Evolutionary conservation across 53 echinoderm and acorn worm species (phyloP).

Genomic region (Temnopleurus reevesii): DNA sequence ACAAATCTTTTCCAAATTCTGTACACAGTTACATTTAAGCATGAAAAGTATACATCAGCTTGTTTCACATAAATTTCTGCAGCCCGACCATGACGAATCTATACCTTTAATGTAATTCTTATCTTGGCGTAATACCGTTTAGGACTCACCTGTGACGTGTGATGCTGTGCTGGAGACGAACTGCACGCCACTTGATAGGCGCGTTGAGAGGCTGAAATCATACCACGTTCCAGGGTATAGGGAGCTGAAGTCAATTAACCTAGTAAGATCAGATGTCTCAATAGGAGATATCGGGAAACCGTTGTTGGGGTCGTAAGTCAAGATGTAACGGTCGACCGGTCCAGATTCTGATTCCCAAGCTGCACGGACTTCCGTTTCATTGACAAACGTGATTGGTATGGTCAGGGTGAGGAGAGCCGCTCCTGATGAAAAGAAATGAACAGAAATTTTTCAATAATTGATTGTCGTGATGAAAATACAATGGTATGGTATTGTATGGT

Average conservation of each 20-base stretch:
- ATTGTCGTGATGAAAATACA: too few species aligned
- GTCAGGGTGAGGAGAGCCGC: conserved; percentile 12
- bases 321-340: conserved; percentile 11
- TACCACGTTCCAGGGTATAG: conserved; percentile 43
- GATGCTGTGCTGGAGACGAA: conserved; percentile 35
- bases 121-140: too few species aligned
- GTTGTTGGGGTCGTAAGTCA: conserved; percentile 10
- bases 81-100: too few species aligned
- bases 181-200: not conserved
- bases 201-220: not conserved
- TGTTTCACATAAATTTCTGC: too few species aligned
- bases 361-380: not conserved
- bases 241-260: too few species aligned
- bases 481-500: too few species aligned
- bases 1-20: too few species aligned
- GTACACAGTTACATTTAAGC: too few species aligned
- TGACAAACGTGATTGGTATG: not conserved
- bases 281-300: not conserved
- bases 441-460: too few species aligned
- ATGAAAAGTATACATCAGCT: too few species aligned
- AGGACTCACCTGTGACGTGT: conserved; percentile 10
- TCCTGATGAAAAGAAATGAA: too few species aligned
- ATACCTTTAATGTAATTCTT: not conserved
- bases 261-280: not conserved
- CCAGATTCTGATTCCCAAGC: conserved; percentile 53